Conservation (phyloP, 35 echinoderm and acorn worm genomes). For the Lytechinus pictus region DNA sequence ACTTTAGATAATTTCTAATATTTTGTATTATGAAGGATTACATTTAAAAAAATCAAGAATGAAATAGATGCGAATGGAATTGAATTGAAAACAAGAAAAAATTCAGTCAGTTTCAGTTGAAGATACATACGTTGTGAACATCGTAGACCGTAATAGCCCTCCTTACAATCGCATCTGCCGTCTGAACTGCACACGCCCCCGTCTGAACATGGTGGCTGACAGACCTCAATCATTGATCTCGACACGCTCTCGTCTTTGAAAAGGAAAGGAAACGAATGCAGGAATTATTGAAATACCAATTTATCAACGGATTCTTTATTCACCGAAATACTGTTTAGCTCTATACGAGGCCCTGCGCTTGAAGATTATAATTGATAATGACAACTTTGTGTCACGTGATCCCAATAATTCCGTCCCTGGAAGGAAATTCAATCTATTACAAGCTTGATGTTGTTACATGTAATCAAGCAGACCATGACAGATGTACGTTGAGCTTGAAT, state of each 20-base stretch:
- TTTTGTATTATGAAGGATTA: no score
- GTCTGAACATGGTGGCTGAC: slow-evolving; percentile 24
- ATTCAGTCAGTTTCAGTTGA: no score
- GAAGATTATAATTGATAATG: not conserved
- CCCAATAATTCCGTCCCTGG: not conserved
- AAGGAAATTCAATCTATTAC: not conserved
- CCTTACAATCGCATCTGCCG: slow-evolving; percentile 56
- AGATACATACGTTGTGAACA: slow-evolving; percentile 10
- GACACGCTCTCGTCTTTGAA: not conserved
- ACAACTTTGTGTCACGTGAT: not conserved
- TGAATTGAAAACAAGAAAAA: no score
- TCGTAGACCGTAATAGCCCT: slow-evolving; percentile 62
- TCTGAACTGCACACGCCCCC: slow-evolving; percentile 48
- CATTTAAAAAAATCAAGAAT: no score
- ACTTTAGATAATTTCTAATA: no score
- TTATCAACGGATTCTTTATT: not conserved
- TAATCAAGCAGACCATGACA: no score
- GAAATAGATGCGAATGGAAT: no score
- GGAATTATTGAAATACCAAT: not conserved
- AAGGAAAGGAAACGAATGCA: not conserved
- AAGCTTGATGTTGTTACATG: no score
- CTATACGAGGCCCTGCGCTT: not conserved
- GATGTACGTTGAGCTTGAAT: no score
- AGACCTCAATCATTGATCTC: not conserved
- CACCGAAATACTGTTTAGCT: not conserved